phyloP scores from a whole-genome alignment of 2,113 vertebrate species.

The Thryonomys swinderianus region DNA sequence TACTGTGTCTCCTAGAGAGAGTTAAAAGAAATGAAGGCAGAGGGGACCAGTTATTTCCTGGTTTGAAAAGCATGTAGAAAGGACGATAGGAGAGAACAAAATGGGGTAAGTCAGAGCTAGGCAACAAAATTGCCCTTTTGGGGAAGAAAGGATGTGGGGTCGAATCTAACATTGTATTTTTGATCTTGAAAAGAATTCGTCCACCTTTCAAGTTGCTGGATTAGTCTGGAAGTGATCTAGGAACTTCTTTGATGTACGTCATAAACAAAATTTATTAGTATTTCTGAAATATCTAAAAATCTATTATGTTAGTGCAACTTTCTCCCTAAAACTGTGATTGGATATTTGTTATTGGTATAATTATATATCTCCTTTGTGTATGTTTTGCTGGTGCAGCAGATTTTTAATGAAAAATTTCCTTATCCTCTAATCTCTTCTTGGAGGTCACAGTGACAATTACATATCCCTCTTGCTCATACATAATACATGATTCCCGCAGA shows the following conservation, averaged over 20 bases:
- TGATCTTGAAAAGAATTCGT: background rate
- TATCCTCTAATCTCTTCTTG: slow-evolving; percentile 40
- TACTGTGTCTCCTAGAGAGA: accelerated
- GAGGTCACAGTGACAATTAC: slow-evolving; percentile 59
- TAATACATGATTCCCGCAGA: slow-evolving; percentile 50
- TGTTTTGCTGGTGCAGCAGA: background rate
- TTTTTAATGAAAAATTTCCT: slow-evolving; percentile 40
- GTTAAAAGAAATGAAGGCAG: background rate
- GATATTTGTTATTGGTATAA: background rate
- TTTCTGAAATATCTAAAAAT: slow-evolving; percentile 48
- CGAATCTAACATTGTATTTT: background rate
- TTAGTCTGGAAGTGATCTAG: slow-evolving; percentile 2
- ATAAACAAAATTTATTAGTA: background rate
- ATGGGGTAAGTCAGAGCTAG: background rate
- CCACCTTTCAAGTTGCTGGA: background rate
- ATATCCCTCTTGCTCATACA: slow-evolving; percentile 43
- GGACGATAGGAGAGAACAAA: background rate
- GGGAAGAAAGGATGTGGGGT: background rate
- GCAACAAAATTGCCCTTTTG: background rate
- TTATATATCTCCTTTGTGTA: background rate
- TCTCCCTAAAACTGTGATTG: background rate
- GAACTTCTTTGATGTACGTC: background rate
- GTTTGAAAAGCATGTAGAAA: background rate
- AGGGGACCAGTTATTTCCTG: background rate
- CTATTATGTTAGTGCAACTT: background rate